Evolutionary conservation across 1,140 invertebrate species (phyloP).

Genomic region (Papilio aristodemus): DNA sequence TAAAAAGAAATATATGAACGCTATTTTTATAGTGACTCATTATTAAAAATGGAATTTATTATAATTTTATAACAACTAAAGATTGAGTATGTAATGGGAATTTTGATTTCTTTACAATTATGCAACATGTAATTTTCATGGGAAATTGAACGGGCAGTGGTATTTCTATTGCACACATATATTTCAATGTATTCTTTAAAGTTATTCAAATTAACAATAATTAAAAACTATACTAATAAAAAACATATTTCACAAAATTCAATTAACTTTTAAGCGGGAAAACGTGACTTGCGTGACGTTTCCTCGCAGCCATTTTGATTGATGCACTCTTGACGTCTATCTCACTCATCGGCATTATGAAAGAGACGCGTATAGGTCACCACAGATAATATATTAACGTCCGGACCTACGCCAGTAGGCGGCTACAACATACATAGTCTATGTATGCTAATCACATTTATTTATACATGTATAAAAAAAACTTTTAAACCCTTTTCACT

Average conservation of each 20-base stretch:
- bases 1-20: neutral
- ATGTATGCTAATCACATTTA: slow-evolving; percentile 62
- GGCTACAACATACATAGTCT: slow-evolving; percentile 54
- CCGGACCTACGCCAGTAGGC: slow-evolving; percentile 57
- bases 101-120: no score
- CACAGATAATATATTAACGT: slow-evolving; percentile 36
- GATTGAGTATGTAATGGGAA: neutral
- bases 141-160: neutral
- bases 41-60: neutral
- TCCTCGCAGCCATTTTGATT: neutral
- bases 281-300: slow-evolving; percentile 11
- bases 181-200: neutral
- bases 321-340: neutral
- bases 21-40: neutral
- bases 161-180: neutral
- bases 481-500: slow-evolving; percentile 57
- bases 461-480: slow-evolving; percentile 61
- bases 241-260: slow-evolving; percentile 11
- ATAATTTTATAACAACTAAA: neutral
- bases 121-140: neutral
- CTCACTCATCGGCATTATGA: slow-evolving; percentile 26
- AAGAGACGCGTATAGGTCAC: slow-evolving; percentile 12
- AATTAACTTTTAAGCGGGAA: neutral
- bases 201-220: slow-evolving; percentile 11
- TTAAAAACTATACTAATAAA: slow-evolving; percentile 4